Evolutionary conservation across 2,797 vertebrate species (phyloP), one percentile per base, ranked within the genome.

Genomic region (Erethizon dorsatum): DNA sequence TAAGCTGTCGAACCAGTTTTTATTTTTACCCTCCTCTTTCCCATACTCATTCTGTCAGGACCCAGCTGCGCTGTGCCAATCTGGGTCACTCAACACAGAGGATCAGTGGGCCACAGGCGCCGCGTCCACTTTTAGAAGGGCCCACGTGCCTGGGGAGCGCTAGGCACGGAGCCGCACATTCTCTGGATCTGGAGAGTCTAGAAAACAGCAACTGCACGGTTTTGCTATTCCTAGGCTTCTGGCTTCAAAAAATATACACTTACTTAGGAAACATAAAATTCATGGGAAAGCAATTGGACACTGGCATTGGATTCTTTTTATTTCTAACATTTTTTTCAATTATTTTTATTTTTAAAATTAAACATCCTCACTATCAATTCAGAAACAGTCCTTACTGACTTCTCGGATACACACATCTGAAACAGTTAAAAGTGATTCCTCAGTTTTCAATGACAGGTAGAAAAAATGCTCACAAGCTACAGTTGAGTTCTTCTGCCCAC

Each of bases 31-130:
- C 79, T 37, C 24, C 77, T 67, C 69, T 57, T 97, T 95, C 84
- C 71, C 80, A 26, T 28, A 20, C 61, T 94, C 18, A 2, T 92
- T 75, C 84, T 83, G 82, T 69, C 50, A 18, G 67, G 83, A 83
- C 91, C 97, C 98, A 98, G 98, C 98, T 98, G 98, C 3, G 28
- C 91, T 75, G 57, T 97, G 98, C 98, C 98, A 97, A 75, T 98
- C 98, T 92, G 88, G 96, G 98, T 97, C 93, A 87, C 86, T 90
- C 96, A 96, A 86, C 97, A 95, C 84, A 91, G 97, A 85, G 96
- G 98, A 98, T 97, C 2, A 50, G 79, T 61, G 61, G 6, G 77
- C 54, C 59, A 97, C 98, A 98, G 98, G 95, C 97, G 96, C 77
- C 31, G 82, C 4, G 17, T 94, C 97, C 85, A 15, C 95, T 97